Conservation (phyloP, 2,888 invertebrate genomes). For the Apocheima hispidaria region DNA sequence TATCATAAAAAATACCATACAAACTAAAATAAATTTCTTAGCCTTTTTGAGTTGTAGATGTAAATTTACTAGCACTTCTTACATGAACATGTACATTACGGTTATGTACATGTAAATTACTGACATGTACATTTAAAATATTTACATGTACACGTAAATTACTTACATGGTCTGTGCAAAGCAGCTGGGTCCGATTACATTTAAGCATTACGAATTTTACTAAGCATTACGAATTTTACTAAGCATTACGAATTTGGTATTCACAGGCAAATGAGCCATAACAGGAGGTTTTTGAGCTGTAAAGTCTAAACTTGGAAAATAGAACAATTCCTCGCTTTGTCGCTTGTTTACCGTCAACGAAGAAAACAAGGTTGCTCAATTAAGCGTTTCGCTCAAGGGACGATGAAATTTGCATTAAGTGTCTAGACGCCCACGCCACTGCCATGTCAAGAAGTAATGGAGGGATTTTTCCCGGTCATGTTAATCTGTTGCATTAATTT, state of each 20-base stretch:
- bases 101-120: too few relatives aligned
- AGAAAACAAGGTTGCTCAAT: slow-evolving; percentile 47
- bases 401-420: slow-evolving; percentile 63
- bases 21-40: too few relatives aligned
- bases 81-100: too few relatives aligned
- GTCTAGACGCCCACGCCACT: slow-evolving; percentile 36
- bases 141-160: too few relatives aligned
- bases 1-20: too few relatives aligned
- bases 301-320: neutral
- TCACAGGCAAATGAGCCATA: neutral
- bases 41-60: too few relatives aligned
- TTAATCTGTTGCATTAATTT: slow-evolving; percentile 25
- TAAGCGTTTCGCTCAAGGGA: slow-evolving; percentile 42
- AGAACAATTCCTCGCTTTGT: neutral
- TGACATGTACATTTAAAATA: too few relatives aligned
- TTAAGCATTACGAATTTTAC: too few relatives aligned
- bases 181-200: too few relatives aligned
- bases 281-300: neutral
- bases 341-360: slow-evolving; percentile 34
- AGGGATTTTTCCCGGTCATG: slow-evolving; percentile 7
- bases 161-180: too few relatives aligned
- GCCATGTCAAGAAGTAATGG: slow-evolving; percentile 23
- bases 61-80: too few relatives aligned
- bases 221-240: too few relatives aligned
- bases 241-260: neutral